phyloP scores from a whole-genome alignment of 92 coral and sea anemone species.

The Phenganax marumi region DNA sequence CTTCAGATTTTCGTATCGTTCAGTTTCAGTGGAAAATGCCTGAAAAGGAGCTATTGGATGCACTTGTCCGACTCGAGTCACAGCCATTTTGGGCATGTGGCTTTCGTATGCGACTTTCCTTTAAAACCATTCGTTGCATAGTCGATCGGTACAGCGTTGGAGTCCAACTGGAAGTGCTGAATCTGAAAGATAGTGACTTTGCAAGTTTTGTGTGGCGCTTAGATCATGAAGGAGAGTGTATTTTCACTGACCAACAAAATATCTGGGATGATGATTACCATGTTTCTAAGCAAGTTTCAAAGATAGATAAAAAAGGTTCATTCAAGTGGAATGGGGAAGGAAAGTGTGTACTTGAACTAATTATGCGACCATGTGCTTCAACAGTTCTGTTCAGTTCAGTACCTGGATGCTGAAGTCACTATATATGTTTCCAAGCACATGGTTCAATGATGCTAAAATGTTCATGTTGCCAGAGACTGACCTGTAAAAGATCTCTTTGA shows the following conservation, averaged over 20 bases:
- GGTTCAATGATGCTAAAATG: too few relatives aligned
- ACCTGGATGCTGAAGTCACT: too few relatives aligned
- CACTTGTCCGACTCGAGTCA: not conserved
- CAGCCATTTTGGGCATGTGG: slow-evolving; percentile 12
- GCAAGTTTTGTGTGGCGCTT: not conserved
- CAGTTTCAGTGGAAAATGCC: slow-evolving; percentile 5
- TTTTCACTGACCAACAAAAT: not conserved
- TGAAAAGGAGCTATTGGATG: not conserved
- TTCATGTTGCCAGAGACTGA: too few relatives aligned
- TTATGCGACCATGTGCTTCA: not conserved
- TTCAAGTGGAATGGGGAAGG: not conserved
- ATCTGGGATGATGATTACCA: not conserved
- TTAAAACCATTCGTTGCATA: not conserved
- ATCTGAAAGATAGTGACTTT: not conserved
- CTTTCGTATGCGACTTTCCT: not conserved
- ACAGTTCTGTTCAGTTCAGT: not conserved
- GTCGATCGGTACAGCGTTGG: not conserved
- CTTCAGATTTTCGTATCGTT: not conserved
- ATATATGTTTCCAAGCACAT: too few relatives aligned
- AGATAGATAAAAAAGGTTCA: not conserved
- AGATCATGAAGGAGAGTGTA: not conserved
- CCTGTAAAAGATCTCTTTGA: too few relatives aligned
- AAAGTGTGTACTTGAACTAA: not conserved
- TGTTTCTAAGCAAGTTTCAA: not conserved
- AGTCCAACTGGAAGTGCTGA: not conserved